phyloP scores from a whole-genome alignment of 2,888 invertebrate genomes.

The Halictus quadricinctus region DNA sequence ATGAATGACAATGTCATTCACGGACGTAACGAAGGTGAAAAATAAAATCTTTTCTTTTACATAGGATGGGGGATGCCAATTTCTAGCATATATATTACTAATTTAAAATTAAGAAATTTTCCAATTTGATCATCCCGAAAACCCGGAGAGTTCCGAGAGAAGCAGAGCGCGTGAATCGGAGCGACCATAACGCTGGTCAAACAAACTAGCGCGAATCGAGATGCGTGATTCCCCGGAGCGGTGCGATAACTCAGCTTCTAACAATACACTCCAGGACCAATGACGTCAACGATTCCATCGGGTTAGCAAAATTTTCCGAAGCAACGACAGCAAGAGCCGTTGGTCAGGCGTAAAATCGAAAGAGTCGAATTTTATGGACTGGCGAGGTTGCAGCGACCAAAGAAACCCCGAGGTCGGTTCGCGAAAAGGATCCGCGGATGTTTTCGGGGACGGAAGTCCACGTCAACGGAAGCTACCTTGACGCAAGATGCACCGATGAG shows the following conservation, averaged over 20 bases:
- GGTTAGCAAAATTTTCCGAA: not conserved
- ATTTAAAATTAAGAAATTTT: no score
- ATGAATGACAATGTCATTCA: not conserved
- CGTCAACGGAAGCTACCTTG: constrained; percentile 63
- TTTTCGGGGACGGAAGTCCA: constrained; percentile 38
- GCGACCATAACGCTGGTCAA: not conserved
- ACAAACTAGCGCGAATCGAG: not conserved
- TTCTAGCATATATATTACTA: no score
- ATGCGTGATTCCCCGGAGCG: not conserved
- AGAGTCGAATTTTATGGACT: not conserved
- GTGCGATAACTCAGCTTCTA: constrained; percentile 8
- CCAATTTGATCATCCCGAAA: no score
- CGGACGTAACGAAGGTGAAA: no score
- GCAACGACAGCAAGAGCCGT: not conserved
- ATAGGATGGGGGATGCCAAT: no score
- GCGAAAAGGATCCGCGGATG: constrained; percentile 34
- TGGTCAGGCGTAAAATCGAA: not conserved
- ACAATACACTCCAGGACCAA: not conserved
- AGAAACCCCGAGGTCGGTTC: not conserved
- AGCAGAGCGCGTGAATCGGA: not conserved
- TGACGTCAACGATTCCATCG: constrained; percentile 8
- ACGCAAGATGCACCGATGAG: constrained; percentile 53
- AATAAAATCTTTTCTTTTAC: no score
- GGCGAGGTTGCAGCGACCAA: not conserved
- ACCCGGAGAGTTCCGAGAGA: no score